Evolutionary conservation across 1,140 invertebrate genomes (phyloP).

Genomic region (Cotesia typhae): DNA sequence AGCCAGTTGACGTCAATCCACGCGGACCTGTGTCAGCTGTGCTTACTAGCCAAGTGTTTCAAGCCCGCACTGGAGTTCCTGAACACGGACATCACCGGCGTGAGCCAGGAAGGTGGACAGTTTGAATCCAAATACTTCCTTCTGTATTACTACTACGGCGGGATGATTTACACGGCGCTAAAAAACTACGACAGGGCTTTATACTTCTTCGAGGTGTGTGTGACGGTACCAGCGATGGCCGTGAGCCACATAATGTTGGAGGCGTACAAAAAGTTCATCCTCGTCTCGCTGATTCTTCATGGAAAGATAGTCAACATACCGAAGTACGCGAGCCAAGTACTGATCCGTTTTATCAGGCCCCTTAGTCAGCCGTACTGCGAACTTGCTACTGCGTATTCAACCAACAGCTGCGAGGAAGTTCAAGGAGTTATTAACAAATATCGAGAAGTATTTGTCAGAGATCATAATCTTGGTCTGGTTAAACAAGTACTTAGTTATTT

Average conservation of each 20-base stretch:
- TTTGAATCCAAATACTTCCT: conserved; percentile 94
- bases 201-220: conserved; percentile 94
- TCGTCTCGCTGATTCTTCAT: conserved; percentile 89
- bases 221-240: conserved; percentile 91
- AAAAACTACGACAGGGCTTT: conserved; percentile 93
- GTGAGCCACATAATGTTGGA: conserved; percentile 97
- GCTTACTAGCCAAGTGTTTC: conserved; percentile 89
- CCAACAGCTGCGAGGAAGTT: conserved; percentile 80
- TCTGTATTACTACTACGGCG: conserved; percentile 96
- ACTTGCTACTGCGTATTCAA: conserved; percentile 81
- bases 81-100: conserved; percentile 90
- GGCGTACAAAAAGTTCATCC: conserved; percentile 95
- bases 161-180: conserved; percentile 93
- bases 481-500: conserved; percentile 88
- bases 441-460: conserved; percentile 82
- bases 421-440: conserved; percentile 78
- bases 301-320: conserved; percentile 84
- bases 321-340: conserved; percentile 91
- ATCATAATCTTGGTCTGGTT: conserved; percentile 83
- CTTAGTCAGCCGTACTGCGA: conserved; percentile 92
- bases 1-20: conserved; percentile 93
- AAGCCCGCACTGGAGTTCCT: conserved; percentile 90
- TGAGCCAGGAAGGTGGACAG: conserved; percentile 83
- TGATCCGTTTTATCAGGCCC: conserved; percentile 87
- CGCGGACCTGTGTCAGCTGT: conserved; percentile 91